Base-by-base conservation (phyloP, 2,888 invertebrate genomes). In the Nycteola revayana region DNA sequence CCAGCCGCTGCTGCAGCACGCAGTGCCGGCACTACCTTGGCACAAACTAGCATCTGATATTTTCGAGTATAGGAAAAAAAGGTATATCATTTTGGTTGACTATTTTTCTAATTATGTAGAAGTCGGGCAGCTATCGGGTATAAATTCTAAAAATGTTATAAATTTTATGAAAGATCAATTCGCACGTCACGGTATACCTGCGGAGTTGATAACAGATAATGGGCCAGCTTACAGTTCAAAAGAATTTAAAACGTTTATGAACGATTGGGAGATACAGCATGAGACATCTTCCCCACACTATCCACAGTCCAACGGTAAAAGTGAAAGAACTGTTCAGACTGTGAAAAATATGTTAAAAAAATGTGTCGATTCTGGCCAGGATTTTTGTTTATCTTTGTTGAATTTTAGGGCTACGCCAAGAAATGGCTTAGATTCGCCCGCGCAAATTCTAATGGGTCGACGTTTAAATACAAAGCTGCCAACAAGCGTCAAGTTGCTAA, bases 1-100 rank as follows among this genome's bases (percentile, higher is more conserved):
- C 2, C 46, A 57, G 23, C 50, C 59, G 1, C 11, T 59, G 30
- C 10, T 46, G 0, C 49, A 44, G 8, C 33, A 35, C 10, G 0
- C 29, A 0, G 38, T 52, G 8, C 49, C 55, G 0, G 8, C 20
- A 0, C 6, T 45, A 6, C 47, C 51, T 0, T 52, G 46, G 51
- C 1, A 10, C 4, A 52, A 52, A 20, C 21, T 50, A 0, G 48
- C 39, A 0, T 24, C 45, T 1, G 52, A 49, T 34, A 22, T 25
- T 56, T 0, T 31, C 60, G 3, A 18, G 18, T 3, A 5, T 3
- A 18, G 6, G 4, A 18, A 18, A 18, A 42, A 34, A 24, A 25
- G 42, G 18, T 49, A 24, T 23, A 18, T 50, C 5, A 22, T 50
- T 0, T 1, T 47, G 3, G 36, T 41, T 1, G 42, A 36, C 25